Evolutionary conservation across 2,888 invertebrate genomes (phyloP).

Genomic region (Lasioglossum villosulum): DNA sequence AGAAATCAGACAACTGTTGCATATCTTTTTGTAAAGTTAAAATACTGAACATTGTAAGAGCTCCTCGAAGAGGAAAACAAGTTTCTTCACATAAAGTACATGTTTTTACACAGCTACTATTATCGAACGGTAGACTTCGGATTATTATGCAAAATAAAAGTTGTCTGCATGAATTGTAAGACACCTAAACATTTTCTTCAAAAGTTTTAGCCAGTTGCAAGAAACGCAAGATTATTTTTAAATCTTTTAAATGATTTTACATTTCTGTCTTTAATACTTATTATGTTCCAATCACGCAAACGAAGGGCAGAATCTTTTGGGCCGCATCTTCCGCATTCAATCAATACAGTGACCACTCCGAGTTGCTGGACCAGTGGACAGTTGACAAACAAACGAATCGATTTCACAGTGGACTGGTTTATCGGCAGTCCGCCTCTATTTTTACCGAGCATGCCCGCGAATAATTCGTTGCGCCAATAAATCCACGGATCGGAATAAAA

Average conservation of each 20-base stretch:
- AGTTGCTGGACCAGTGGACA: slow-evolving; percentile 47
- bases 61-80: background rate
- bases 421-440: slow-evolving; percentile 37
- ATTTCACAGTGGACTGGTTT: slow-evolving; percentile 49
- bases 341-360: slow-evolving; percentile 38
- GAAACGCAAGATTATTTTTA: background rate
- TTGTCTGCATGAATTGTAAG: too few species aligned
- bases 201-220: too few species aligned
- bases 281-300: background rate
- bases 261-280: background rate
- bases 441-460: slow-evolving; percentile 32
- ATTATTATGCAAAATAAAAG: too few species aligned
- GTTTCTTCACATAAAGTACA: too few species aligned
- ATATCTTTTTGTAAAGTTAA: too few species aligned
- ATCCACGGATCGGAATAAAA: slow-evolving; percentile 20
- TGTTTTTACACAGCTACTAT: too few species aligned
- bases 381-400: slow-evolving; percentile 55
- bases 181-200: too few species aligned
- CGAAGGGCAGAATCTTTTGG: background rate
- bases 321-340: slow-evolving; percentile 25
- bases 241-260: background rate
- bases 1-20: too few species aligned
- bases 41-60: too few species aligned
- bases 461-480: slow-evolving; percentile 45
- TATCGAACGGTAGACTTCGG: too few species aligned